A percentile compares a stretch with the other conserved stretches of the same genome.
Evolutionary conservation across 2,797 vertebrate species (phyloP).

Genomic region (Astyanax mexicanus): DNA sequence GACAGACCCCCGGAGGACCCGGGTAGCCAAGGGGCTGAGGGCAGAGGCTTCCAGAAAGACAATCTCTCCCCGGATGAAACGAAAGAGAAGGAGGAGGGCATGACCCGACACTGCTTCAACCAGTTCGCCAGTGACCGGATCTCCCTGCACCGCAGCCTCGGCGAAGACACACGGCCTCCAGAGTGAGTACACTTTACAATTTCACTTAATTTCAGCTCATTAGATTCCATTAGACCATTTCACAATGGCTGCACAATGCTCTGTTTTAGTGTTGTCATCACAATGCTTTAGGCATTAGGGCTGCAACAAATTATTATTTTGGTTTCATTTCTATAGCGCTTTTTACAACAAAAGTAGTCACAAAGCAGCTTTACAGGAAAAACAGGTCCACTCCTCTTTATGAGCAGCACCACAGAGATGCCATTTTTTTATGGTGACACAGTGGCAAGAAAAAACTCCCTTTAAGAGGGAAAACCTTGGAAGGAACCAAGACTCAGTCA

Average conservation of each 20-base stretch:
- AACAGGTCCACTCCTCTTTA: too few species aligned
- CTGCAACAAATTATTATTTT: too few species aligned
- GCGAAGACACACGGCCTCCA: slow-evolving; percentile 89
- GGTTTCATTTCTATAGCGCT: too few species aligned
- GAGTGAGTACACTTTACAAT: slow-evolving; percentile 88
- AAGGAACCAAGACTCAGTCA: too few species aligned
- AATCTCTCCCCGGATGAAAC: slow-evolving; percentile 80
- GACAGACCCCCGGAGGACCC: slow-evolving; percentile 87
- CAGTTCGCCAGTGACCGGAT: slow-evolving; percentile 94
- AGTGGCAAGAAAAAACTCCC: too few species aligned
- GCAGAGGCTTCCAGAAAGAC: slow-evolving; percentile 81
- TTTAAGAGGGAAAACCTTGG: too few species aligned
- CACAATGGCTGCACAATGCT: too few species aligned
- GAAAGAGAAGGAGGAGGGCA: slow-evolving; percentile 88
- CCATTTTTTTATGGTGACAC: too few species aligned
- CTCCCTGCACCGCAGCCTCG: slow-evolving; percentile 91
- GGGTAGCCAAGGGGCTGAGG: slow-evolving; percentile 80
- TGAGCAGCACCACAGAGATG: too few species aligned
- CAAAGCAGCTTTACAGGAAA: too few species aligned
- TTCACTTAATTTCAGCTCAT: slow-evolving; percentile 38
- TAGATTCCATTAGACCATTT: neutral
- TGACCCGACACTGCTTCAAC: slow-evolving; percentile 95
- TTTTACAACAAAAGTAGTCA: too few species aligned
- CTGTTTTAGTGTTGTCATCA: neutral
- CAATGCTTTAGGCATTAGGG: too few species aligned